These are phyloP conservation scores for Platypus cylindrus DNA, from an alignment of 2,888 invertebrate genomes.

Conservation along the genomic window DNA sequence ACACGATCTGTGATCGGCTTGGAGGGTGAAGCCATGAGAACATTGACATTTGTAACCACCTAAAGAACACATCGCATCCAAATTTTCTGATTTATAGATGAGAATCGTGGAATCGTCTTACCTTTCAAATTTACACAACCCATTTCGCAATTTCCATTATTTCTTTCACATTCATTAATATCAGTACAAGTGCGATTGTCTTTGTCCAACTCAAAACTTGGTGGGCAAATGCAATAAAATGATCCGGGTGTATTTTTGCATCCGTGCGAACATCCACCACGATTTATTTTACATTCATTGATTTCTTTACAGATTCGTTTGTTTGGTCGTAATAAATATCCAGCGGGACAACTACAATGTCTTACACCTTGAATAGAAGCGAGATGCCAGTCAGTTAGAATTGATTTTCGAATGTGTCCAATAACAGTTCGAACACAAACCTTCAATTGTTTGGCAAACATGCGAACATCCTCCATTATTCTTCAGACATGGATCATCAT, in stretches of 20 bases:
- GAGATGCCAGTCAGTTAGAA: too few relatives aligned
- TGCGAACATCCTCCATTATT: constrained; percentile 38
- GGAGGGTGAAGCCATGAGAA: constrained; percentile 29
- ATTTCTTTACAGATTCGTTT: constrained; percentile 37
- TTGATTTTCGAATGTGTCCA: too few relatives aligned
- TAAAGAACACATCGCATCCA: constrained; percentile 1
- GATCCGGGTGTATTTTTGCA: constrained; percentile 43
- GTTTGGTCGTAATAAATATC: constrained; percentile 33
- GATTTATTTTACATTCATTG: constrained; percentile 44
- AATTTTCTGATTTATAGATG: neutral
- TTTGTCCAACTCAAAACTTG: constrained; percentile 31
- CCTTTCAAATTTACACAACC: constrained; percentile 35
- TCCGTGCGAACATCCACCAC: constrained; percentile 50
- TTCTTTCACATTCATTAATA: constrained; percentile 33
- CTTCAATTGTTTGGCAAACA: constrained; percentile 31
- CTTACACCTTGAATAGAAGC: constrained; percentile 3
- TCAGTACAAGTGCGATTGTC: constrained; percentile 31
- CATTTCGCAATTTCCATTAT: constrained; percentile 36
- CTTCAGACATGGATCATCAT: constrained; percentile 32
- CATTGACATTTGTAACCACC: constrained; percentile 42
- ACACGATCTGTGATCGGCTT: constrained; percentile 22
- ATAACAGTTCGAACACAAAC: too few relatives aligned
- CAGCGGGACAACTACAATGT: constrained; percentile 12
- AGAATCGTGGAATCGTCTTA: constrained; percentile 1
- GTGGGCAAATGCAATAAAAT: constrained; percentile 38